Conservation (phyloP, 2,113 vertebrate genomes). For the Hydropotes inermis region DNA sequence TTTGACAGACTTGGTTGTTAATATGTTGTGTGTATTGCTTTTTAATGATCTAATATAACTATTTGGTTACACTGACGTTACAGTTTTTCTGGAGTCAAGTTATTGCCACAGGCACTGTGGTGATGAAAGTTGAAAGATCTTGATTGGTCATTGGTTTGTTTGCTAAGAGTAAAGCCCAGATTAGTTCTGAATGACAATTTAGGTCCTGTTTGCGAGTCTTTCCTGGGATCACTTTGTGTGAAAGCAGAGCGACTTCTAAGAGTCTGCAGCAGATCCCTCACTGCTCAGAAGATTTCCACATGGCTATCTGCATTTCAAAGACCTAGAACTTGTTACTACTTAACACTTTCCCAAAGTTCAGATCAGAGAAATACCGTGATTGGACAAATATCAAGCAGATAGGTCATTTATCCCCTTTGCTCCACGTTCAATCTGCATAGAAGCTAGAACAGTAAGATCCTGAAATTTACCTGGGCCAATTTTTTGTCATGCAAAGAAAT, state of each 20-base stretch:
- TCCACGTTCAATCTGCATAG: neutral
- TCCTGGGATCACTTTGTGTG: neutral
- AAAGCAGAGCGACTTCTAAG: neutral
- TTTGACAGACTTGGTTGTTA: neutral
- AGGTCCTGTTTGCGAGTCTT: neutral
- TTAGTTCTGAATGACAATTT: neutral
- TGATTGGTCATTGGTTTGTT: neutral
- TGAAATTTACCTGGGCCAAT: neutral
- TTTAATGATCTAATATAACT: neutral
- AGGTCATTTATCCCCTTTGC: rapidly evolving
- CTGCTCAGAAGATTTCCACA: neutral
- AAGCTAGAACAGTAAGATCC: too few species aligned
- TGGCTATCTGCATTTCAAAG: neutral
- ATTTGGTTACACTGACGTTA: neutral
- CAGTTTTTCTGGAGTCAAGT: neutral
- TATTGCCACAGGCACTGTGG: neutral
- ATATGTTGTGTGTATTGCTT: neutral
- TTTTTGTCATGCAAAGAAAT: neutral
- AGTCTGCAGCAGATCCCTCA: rapidly evolving
- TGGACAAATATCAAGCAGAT: neutral
- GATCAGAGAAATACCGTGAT: neutral
- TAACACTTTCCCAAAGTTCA: neutral
- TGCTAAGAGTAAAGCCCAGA: neutral
- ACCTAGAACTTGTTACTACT: neutral
- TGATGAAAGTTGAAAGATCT: neutral